Conservation (phyloP, 1,140 invertebrate genomes). For the Hetaerina americana region DNA sequence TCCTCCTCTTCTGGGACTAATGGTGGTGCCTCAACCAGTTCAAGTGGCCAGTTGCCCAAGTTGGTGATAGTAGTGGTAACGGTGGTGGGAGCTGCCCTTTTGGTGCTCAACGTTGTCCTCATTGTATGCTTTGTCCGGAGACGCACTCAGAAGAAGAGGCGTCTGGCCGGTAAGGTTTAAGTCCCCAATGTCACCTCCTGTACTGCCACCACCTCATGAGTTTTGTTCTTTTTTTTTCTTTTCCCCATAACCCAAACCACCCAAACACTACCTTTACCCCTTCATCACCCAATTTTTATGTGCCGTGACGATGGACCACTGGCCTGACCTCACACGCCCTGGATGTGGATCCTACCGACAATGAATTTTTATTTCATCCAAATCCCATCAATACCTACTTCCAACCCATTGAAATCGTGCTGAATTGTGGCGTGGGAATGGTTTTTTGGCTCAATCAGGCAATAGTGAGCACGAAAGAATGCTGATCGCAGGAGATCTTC, state of each 20-base stretch:
- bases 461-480: constrained; percentile 16
- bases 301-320: not conserved
- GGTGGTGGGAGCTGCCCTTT: constrained; percentile 52
- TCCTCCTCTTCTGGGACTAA: constrained; percentile 19
- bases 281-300: not conserved
- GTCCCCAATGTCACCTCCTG: no score
- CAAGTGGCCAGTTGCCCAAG: constrained; percentile 31
- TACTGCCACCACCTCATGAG: no score
- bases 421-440: not conserved
- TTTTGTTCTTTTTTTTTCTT: constrained; percentile 30
- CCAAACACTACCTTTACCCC: no score
- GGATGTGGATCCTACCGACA: not conserved
- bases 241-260: constrained; percentile 22
- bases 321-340: not conserved
- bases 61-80: constrained; percentile 61
- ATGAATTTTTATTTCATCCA: not conserved
- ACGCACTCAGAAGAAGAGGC: constrained; percentile 36
- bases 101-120: constrained; percentile 68
- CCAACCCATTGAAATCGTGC: no score
- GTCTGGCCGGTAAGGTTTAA: constrained; percentile 40
- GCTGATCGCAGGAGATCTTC: constrained; percentile 47
- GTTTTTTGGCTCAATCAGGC: not conserved
- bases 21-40: constrained; percentile 15
- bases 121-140: constrained; percentile 77
- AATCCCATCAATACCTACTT: not conserved